These are phyloP conservation scores for Gymnocephalus cernua DNA, from an alignment of 2,113 vertebrate genomes.

Conservation along the genomic window DNA sequence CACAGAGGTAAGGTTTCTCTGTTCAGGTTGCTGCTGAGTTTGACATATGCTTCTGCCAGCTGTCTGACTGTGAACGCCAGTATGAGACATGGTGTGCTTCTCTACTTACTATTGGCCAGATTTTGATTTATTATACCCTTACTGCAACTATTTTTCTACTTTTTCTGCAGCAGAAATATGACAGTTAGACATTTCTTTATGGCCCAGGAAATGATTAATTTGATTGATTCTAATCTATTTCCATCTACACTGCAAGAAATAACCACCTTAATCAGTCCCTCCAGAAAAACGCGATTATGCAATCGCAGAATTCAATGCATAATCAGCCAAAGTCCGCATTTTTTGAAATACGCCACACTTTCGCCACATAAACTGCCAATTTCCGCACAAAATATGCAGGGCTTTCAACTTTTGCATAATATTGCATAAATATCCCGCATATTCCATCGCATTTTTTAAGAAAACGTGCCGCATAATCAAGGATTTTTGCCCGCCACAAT, in stretches of 20 bases:
- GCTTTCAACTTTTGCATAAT: too few species aligned
- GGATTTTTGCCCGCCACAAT: too few species aligned
- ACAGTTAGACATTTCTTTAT: background rate
- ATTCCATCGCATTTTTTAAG: too few species aligned
- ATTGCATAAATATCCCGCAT: too few species aligned
- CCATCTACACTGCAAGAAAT: background rate
- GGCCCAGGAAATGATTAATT: background rate
- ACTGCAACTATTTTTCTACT: background rate
- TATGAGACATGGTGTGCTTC: background rate
- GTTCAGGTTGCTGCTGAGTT: constrained; percentile 5
- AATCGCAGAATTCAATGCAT: too few species aligned
- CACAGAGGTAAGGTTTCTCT: background rate
- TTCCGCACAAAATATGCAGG: too few species aligned
- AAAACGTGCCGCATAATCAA: too few species aligned
- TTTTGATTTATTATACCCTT: background rate
- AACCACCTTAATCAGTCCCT: too few species aligned
- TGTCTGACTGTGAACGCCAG: constrained; percentile 26
- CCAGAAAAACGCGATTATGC: too few species aligned
- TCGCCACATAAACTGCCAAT: too few species aligned
- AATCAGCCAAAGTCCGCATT: too few species aligned
- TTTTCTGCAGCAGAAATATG: background rate
- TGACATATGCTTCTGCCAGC: constrained; percentile 24
- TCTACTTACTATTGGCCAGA: background rate
- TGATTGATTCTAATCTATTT: background rate
- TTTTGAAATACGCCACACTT: too few species aligned